Conservation (phyloP, 2,888 invertebrate genomes). For the Physocephala rufipes region DNA sequence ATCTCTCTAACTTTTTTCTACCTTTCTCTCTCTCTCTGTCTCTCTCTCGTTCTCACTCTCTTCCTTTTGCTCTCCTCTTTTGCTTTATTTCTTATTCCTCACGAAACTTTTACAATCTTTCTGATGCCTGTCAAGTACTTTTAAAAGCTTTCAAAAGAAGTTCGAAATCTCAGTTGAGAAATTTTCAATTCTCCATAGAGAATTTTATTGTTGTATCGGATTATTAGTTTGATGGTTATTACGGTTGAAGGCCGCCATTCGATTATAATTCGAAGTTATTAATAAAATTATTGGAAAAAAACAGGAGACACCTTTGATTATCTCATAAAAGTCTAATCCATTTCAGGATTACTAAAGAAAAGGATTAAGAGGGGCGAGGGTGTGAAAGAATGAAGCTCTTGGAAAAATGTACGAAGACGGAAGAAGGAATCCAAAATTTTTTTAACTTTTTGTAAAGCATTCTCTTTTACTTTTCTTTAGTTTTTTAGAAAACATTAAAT, state of each 20-base stretch:
- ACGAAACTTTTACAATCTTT: neutral
- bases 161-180: neutral
- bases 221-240: neutral
- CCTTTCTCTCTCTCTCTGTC: too few relatives aligned
- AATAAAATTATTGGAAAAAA: too few relatives aligned
- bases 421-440: too few relatives aligned
- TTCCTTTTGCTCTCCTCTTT: neutral
- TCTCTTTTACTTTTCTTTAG: too few relatives aligned
- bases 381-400: neutral
- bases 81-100: neutral
- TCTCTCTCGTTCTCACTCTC: neutral
- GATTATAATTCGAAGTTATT: neutral
- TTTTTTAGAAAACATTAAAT: too few relatives aligned
- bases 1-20: too few relatives aligned
- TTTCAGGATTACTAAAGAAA: too few relatives aligned
- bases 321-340: too few relatives aligned
- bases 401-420: neutral
- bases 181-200: neutral
- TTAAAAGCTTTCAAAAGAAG: neutral
- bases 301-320: too few relatives aligned
- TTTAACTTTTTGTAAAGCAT: too few relatives aligned
- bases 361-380: neutral
- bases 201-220: neutral
- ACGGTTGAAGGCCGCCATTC: neutral
- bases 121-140: neutral